Evolutionary conservation across 2,888 invertebrate species (phyloP).

Genomic region (Calliphora vomitoria): DNA sequence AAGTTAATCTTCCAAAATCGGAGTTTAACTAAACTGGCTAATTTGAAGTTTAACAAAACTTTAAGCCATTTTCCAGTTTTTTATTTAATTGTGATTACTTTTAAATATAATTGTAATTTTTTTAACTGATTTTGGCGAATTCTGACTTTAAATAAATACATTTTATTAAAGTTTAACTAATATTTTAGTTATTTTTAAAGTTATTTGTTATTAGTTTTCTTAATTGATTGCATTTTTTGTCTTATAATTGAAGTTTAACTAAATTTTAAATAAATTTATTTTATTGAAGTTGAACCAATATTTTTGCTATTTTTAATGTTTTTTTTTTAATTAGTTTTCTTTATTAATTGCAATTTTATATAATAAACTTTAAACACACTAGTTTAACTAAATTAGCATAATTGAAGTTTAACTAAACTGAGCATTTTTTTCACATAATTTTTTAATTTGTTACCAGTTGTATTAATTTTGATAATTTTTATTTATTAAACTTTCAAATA

Average conservation of each 20-base stretch:
- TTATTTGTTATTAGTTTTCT: not conserved
- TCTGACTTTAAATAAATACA: not conserved
- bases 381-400: not conserved
- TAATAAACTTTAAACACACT: not conserved
- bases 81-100: not conserved
- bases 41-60: not conserved
- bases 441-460: not conserved
- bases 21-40: slow-evolving; percentile 9
- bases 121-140: not conserved
- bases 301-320: too few species aligned
- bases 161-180: not conserved
- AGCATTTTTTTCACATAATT: not conserved
- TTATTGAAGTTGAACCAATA: too few species aligned
- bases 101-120: not conserved
- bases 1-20: not conserved
- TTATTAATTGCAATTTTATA: not conserved
- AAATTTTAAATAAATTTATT: too few species aligned
- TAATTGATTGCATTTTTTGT: too few species aligned
- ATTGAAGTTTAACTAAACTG: not conserved
- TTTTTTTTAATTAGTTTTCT: too few species aligned
- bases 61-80: not conserved
- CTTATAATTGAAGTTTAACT: too few species aligned
- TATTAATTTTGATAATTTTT: not conserved
- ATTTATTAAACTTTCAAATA: not conserved
- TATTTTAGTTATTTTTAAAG: not conserved